These are phyloP conservation scores for Lasioglossum figueresi DNA, from an alignment of 2,888 invertebrate genomes.

Conservation along the genomic window DNA sequence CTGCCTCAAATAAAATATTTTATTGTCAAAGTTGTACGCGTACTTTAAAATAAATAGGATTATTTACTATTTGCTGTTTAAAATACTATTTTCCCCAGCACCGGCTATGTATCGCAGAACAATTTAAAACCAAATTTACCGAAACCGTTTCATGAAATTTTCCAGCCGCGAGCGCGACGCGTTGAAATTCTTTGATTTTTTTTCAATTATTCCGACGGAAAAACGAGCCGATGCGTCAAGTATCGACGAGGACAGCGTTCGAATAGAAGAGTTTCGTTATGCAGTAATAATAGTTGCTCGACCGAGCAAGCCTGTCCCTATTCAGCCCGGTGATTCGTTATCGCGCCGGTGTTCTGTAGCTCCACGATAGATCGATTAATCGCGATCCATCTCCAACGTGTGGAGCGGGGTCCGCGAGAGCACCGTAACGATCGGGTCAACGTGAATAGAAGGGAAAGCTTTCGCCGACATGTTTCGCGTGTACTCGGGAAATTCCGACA, in stretches of 20 bases:
- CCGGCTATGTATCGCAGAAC: no score
- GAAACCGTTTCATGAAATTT: no score
- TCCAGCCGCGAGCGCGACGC: background rate
- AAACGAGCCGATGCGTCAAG: background rate
- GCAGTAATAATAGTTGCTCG: conserved; percentile 49
- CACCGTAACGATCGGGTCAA: conserved; percentile 54
- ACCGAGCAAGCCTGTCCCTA: conserved; percentile 54
- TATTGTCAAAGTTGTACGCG: no score
- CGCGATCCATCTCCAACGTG: conserved; percentile 72
- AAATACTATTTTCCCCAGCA: no score
- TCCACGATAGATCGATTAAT: conserved; percentile 75
- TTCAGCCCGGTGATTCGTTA: conserved; percentile 74
- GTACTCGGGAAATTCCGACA: conserved; percentile 63
- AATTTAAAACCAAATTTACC: no score
- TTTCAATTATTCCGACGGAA: background rate
- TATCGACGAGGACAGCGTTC: background rate
- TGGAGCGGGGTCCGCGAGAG: conserved; percentile 30
- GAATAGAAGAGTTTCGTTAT: conserved; percentile 48
- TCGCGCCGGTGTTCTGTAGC: conserved; percentile 65
- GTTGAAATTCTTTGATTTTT: background rate
- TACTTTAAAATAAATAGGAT: no score
- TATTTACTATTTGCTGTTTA: no score
- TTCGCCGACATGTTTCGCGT: conserved; percentile 56
- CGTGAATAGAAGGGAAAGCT: conserved; percentile 64
- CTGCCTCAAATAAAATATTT: no score